A percentile compares a stretch with the other conserved stretches of the same genome.
phyloP scores from a whole-genome alignment of 2,113 vertebrate genomes.

The Chloropsis hardwickii region DNA sequence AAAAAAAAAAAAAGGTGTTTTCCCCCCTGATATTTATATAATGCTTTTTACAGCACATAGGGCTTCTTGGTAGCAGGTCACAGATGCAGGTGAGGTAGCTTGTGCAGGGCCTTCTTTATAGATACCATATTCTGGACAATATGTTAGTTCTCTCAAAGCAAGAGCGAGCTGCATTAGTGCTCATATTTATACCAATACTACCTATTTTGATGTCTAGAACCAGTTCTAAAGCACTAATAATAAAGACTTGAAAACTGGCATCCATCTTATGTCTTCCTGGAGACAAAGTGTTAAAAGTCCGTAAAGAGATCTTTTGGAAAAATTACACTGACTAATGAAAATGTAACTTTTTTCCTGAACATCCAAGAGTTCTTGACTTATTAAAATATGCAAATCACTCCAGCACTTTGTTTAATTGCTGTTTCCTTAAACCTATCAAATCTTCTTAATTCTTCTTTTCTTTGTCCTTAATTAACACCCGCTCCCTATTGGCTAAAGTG shows the following conservation, averaged over 20 bases:
- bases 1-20: neutral
- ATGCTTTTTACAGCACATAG: neutral
- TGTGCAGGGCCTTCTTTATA: neutral
- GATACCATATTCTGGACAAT: neutral
- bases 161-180: neutral
- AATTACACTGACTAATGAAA: constrained; percentile 16
- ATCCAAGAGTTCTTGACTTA: constrained; percentile 27
- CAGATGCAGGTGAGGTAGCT: neutral
- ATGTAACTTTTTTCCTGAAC: neutral
- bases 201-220: neutral
- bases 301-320: neutral
- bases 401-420: constrained; percentile 55
- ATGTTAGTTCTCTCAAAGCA: neutral
- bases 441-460: constrained; percentile 51
- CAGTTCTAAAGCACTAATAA: neutral
- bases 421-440: constrained; percentile 61
- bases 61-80: neutral
- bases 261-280: neutral
- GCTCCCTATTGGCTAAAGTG: constrained; percentile 8
- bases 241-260: neutral
- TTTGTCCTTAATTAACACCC: constrained; percentile 63
- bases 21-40: neutral
- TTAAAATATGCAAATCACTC: constrained; percentile 58
- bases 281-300: constrained; percentile 15
- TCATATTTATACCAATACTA: neutral